These are phyloP conservation scores for Martes flavigula DNA, from an alignment of 2,797 vertebrate species.

Conservation along the genomic window DNA sequence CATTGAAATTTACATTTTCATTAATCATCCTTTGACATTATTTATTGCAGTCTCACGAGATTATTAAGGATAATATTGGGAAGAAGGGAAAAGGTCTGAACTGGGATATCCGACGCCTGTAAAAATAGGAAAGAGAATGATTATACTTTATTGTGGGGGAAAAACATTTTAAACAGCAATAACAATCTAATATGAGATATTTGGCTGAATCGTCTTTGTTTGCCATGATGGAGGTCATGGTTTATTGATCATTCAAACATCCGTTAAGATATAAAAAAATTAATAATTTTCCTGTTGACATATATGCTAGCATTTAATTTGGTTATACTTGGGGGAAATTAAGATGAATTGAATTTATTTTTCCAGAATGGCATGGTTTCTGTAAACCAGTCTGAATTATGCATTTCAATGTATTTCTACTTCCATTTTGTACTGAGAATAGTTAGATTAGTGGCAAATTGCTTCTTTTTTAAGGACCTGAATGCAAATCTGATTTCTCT, in stretches of 20 bases:
- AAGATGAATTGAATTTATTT: constrained; percentile 68
- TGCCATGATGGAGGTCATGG: constrained; percentile 14
- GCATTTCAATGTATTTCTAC: constrained; percentile 51
- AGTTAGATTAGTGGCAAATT: constrained; percentile 56
- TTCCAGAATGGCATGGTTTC: constrained; percentile 40
- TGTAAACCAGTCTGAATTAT: constrained; percentile 52
- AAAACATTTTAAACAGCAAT: not conserved
- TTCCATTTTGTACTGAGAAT: constrained; percentile 59
- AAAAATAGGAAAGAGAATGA: not conserved
- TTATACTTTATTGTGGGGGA: not conserved
- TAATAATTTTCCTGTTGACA: constrained; percentile 63
- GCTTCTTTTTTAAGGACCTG: constrained; percentile 41
- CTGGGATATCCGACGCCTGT: not conserved
- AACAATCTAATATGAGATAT: not conserved
- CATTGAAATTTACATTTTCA: constrained; percentile 59
- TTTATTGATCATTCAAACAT: constrained; percentile 45
- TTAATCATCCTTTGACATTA: constrained; percentile 60
- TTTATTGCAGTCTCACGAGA: constrained; percentile 55
- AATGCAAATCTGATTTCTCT: constrained; percentile 58
- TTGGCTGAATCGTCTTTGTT: not conserved
- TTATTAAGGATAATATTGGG: constrained; percentile 64
- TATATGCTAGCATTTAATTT: constrained; percentile 50
- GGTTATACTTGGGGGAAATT: constrained; percentile 56
- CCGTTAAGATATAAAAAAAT: constrained; percentile 38
- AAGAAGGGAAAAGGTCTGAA: constrained; percentile 25